Percentiles rank a stretch among this genome's conserved stretches.
Evolutionary conservation across 2,888 invertebrate species (phyloP).

Genomic region (Leptothorax acervorum): DNA sequence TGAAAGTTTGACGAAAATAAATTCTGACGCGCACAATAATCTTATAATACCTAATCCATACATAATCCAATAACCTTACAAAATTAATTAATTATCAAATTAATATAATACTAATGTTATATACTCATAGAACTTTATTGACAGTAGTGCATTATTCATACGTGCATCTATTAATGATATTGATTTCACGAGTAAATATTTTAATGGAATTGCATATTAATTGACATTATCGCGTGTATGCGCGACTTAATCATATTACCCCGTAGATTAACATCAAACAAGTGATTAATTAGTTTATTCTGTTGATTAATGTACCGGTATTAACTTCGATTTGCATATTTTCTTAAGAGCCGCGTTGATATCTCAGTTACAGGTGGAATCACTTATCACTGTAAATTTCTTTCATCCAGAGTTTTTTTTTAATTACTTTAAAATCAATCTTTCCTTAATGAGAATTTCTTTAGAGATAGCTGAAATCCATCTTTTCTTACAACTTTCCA

Average conservation of each 20-base stretch:
- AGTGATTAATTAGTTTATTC: slow-evolving; percentile 11
- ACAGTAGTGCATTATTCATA: background rate
- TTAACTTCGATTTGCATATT: background rate
- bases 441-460: slow-evolving; percentile 2
- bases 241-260: slow-evolving; percentile 11
- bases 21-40: background rate
- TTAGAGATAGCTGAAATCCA: slow-evolving; percentile 6
- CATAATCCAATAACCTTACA: background rate
- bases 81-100: background rate
- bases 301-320: background rate
- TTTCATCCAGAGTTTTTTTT: background rate
- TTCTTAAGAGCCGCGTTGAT: background rate
- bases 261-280: background rate
- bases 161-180: background rate
- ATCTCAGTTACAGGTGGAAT: background rate
- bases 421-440: background rate
- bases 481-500: background rate
- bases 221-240: background rate
- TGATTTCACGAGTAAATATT: slow-evolving; percentile 31
- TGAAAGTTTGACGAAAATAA: background rate
- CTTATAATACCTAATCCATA: background rate
- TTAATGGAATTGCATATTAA: slow-evolving; percentile 34
- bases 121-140: background rate
- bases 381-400: background rate
- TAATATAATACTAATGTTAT: background rate